These are phyloP conservation scores for Macaria notata DNA, from an alignment of 2,888 invertebrate genomes.

Conservation along the genomic window DNA sequence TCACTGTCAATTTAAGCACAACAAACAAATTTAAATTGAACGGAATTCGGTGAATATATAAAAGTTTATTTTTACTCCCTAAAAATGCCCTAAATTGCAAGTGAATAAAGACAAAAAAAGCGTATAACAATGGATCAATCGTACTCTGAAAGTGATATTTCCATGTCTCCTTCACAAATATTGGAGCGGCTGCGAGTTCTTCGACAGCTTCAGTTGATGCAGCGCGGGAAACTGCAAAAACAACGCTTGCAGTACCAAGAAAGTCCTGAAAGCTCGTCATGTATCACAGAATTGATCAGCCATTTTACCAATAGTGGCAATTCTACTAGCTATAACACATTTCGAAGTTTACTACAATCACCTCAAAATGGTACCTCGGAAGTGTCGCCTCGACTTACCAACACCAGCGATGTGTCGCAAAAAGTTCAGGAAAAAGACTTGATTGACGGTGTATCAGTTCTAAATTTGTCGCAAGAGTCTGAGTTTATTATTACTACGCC, in stretches of 20 bases:
- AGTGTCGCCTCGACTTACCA: constrained; percentile 39
- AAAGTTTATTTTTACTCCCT: too few species aligned
- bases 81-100: too few species aligned
- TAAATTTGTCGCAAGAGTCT: constrained; percentile 72
- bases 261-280: constrained; percentile 58
- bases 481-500: constrained; percentile 58
- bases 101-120: too few species aligned
- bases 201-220: constrained; percentile 65
- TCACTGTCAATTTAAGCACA: too few species aligned
- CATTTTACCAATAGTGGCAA: constrained; percentile 70
- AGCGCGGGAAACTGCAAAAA: constrained; percentile 73
- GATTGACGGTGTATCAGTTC: constrained; percentile 69
- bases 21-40: too few species aligned
- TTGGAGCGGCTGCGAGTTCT: constrained; percentile 68
- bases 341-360: constrained; percentile 65
- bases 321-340: constrained; percentile 71
- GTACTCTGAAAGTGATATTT: constrained; percentile 65
- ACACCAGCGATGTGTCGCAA: constrained; percentile 40
- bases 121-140: constrained; percentile 59
- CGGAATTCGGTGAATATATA: too few species aligned
- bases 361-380: constrained; percentile 48
- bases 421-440: constrained; percentile 59
- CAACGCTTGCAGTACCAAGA: constrained; percentile 64
- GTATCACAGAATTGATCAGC: constrained; percentile 69
- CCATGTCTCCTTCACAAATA: constrained; percentile 70